These are phyloP conservation scores for Trichogramma pretiosum DNA, from an alignment of 1,140 invertebrate species.

Conservation along the genomic window DNA sequence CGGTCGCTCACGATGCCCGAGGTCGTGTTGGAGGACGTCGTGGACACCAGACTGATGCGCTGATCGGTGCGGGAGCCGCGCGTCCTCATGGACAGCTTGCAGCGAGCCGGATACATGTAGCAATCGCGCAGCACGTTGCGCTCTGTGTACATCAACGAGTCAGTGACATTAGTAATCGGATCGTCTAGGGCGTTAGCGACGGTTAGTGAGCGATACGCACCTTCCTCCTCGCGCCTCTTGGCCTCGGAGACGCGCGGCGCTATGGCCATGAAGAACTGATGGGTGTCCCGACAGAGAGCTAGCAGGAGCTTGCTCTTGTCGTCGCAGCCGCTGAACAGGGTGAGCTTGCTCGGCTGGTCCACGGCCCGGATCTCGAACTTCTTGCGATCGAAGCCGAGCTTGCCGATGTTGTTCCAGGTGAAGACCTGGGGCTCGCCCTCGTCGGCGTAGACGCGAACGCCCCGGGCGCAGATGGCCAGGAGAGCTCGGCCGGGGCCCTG, in stretches of 20 bases:
- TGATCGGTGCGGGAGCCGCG: constrained; percentile 63
- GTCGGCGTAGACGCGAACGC: constrained; percentile 72
- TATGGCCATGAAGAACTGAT: constrained; percentile 90
- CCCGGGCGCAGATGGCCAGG: constrained; percentile 75
- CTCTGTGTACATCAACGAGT: constrained; percentile 29
- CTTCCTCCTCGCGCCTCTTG: constrained; percentile 67
- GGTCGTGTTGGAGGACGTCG: constrained; percentile 86
- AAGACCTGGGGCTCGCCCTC: constrained; percentile 64
- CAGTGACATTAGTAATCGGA: constrained; percentile 7
- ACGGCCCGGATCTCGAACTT: constrained; percentile 91
- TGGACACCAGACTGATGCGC: constrained; percentile 83
- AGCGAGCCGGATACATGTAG: constrained; percentile 52
- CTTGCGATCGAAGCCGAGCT: constrained; percentile 90
- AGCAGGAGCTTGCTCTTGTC: constrained; percentile 86
- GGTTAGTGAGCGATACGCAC: constrained; percentile 25
- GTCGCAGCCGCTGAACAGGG: constrained; percentile 81
- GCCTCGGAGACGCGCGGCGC: constrained; percentile 74
- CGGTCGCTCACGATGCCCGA: constrained; percentile 91
- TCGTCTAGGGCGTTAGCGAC: not conserved
- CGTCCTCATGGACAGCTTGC: constrained; percentile 52
- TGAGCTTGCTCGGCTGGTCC: constrained; percentile 70
- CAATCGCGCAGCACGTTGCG: constrained; percentile 50
- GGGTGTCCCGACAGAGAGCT: constrained; percentile 79
- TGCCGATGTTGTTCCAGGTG: constrained; percentile 87
- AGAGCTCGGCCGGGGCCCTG: constrained; percentile 61